These are phyloP conservation scores for Meriones psammophilus DNA, from an alignment of 2,797 vertebrate species.

Conservation along the genomic window DNA sequence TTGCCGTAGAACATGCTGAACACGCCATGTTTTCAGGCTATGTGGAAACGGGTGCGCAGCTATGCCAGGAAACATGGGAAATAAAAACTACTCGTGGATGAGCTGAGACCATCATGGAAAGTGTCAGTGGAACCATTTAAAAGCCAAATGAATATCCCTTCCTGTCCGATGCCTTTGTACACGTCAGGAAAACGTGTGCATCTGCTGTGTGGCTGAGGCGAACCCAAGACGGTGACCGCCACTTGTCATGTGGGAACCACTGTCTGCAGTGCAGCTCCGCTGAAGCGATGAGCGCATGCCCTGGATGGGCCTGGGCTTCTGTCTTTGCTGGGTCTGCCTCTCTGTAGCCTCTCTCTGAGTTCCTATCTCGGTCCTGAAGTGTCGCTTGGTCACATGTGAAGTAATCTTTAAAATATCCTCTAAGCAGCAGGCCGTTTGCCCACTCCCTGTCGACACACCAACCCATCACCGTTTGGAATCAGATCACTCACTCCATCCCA, in stretches of 20 bases:
- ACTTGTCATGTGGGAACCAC: background rate
- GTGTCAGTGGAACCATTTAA: background rate
- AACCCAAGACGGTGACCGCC: background rate
- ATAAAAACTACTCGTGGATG: background rate
- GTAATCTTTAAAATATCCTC: slow-evolving; percentile 20
- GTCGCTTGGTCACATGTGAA: background rate
- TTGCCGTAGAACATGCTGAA: background rate
- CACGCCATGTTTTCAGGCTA: background rate
- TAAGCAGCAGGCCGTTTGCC: background rate
- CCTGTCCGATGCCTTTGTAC: background rate
- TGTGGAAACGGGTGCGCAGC: background rate
- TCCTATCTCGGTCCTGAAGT: background rate
- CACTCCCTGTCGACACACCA: background rate
- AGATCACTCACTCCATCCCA: background rate
- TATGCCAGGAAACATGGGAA: background rate
- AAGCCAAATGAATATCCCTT: background rate
- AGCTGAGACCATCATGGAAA: background rate
- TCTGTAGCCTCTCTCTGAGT: background rate
- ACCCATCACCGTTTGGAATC: background rate
- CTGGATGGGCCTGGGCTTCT: background rate
- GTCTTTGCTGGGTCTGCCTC: background rate
- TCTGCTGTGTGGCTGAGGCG: background rate
- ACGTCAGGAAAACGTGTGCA: background rate
- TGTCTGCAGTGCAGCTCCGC: background rate
- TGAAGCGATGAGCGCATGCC: background rate